Evolutionary conservation across 30 jellyfish, hydroid and myxozoan genomes (phyloP).

Genomic region (Nemopilema nomurai): DNA sequence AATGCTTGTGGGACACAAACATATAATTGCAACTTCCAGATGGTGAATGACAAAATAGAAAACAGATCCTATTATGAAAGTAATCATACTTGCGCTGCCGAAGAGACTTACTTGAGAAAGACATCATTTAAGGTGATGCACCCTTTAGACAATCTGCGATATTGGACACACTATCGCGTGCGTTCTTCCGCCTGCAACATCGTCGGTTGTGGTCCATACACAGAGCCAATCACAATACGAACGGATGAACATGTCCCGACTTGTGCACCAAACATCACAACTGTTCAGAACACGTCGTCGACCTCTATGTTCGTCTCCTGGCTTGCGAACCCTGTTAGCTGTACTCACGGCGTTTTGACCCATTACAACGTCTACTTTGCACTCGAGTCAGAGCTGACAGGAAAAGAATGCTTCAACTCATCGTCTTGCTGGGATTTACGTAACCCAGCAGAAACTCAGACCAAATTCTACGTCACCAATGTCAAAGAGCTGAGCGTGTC

Average conservation of each 20-base stretch:
- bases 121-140: conserved; percentile 17
- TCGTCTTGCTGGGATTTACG: conserved; percentile 27
- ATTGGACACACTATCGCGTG: conserved; percentile 53
- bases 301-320: conserved; percentile 35
- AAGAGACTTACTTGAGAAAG: background rate
- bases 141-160: conserved; percentile 9
- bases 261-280: conserved; percentile 40
- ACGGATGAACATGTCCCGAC: conserved; percentile 73
- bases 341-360: conserved; percentile 52
- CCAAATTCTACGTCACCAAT: conserved; percentile 22
- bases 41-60: background rate
- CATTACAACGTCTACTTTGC: conserved; percentile 31
- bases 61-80: background rate
- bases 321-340: conserved; percentile 21
- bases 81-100: conserved; percentile 20
- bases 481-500: background rate
- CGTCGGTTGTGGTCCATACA: conserved; percentile 64
- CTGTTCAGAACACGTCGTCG: conserved; percentile 34
- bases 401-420: conserved; percentile 27
- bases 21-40: background rate
- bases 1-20: background rate
- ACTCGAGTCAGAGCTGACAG: background rate
- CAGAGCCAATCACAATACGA: background rate
- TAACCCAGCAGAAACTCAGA: background rate
- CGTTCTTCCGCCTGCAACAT: conserved; percentile 47